A percentile compares a stretch with the other conserved stretches of the same genome.
Conservation (phyloP, 2,888 invertebrate species). For the Kuschelorhynchus macadamiae region DNA sequence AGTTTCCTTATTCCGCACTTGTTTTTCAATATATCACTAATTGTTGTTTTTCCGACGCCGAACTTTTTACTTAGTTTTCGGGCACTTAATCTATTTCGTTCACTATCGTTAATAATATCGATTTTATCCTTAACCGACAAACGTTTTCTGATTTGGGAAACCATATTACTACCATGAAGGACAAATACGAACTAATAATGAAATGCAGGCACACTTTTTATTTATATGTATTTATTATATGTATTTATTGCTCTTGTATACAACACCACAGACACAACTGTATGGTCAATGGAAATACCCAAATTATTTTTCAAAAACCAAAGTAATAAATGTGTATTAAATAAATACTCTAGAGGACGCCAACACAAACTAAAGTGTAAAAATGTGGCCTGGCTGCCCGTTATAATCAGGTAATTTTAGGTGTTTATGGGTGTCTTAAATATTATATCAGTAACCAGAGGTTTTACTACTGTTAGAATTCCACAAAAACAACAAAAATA, state of each 20-base stretch:
- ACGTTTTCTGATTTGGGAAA: not conserved
- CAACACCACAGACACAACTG: not conserved
- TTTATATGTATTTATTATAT: not conserved
- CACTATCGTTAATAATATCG: not conserved
- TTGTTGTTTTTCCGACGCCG: not conserved
- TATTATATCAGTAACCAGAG: not conserved
- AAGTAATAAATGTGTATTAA: not conserved
- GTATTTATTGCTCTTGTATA: not conserved
- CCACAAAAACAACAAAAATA: too few relatives aligned
- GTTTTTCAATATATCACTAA: not conserved
- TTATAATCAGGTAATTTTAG: too few relatives aligned
- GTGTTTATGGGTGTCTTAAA: too few relatives aligned
- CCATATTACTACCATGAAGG: not conserved
- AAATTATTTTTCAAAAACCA: not conserved
- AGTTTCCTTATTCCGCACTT: not conserved
- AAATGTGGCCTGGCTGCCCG: too few relatives aligned
- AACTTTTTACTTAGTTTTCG: not conserved
- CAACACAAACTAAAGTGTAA: too few relatives aligned
- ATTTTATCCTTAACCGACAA: slow-evolving; percentile 1
- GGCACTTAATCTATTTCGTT: not conserved
- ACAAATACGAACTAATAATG: not conserved
- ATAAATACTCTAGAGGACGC: not conserved
- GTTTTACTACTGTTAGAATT: too few relatives aligned
- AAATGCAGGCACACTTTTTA: not conserved
- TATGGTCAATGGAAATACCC: not conserved